These are phyloP conservation scores for Carettochelys insculpta DNA, from an alignment of 2,113 vertebrate genomes.

Conservation along the genomic window DNA sequence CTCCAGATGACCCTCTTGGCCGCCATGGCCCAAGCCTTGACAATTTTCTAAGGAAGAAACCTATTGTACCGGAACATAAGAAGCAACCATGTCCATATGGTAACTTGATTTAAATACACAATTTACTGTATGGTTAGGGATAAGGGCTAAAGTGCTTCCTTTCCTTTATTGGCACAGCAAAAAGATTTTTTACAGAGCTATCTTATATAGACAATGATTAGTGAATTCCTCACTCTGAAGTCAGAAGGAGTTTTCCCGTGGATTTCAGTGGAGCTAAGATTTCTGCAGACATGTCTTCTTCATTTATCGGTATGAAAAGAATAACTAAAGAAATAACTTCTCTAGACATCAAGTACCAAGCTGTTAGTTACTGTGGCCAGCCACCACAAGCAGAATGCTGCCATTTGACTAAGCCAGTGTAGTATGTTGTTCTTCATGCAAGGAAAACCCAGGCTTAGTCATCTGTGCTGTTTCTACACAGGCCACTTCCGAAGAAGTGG, in stretches of 20 bases:
- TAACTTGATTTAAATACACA: conserved; percentile 67
- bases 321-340: not conserved
- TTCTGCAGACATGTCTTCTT: not conserved
- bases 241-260: not conserved
- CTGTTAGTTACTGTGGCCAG: not conserved
- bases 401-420: not conserved
- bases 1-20: conserved; percentile 95
- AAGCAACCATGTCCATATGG: conserved; percentile 98
- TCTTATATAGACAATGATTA: not conserved
- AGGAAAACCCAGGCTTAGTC: not conserved
- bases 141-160: not conserved
- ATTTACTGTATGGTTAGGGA: not conserved
- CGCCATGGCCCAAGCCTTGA: conserved; percentile 96
- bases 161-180: no score
- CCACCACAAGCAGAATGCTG: not conserved
- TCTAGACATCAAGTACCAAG: not conserved
- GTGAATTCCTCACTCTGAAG: not conserved
- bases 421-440: not conserved
- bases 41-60: conserved; percentile 96
- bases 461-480: no score
- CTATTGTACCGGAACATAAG: conserved; percentile 94
- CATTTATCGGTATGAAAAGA: not conserved
- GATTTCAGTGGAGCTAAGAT: not conserved
- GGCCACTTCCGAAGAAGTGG: no score
- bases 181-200: not conserved